These are phyloP conservation scores for Pseudomyrmex gracilis DNA, from an alignment of 1,140 invertebrate genomes.

Conservation along the genomic window DNA sequence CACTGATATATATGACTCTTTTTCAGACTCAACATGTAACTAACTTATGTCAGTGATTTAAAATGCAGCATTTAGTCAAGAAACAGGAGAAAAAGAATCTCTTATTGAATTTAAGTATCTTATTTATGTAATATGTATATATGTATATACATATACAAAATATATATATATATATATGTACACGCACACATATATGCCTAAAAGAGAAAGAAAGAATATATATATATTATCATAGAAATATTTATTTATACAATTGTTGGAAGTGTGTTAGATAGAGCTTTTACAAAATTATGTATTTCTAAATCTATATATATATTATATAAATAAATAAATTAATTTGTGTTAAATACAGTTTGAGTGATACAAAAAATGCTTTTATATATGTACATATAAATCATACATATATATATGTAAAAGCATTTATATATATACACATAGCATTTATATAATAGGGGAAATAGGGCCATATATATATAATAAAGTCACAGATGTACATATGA, in stretches of 20 bases:
- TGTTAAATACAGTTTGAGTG: constrained; percentile 59
- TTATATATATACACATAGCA: constrained; percentile 20
- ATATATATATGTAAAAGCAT: too few relatives aligned
- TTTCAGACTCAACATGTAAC: constrained; percentile 35
- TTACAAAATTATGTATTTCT: constrained; percentile 57
- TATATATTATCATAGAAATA: constrained; percentile 65
- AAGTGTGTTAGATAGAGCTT: constrained; percentile 56
- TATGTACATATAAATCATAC: too few relatives aligned
- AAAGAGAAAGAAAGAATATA: neutral
- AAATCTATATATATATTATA: constrained; percentile 44
- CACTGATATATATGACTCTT: neutral
- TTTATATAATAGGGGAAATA: constrained; percentile 48
- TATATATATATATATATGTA: too few relatives aligned
- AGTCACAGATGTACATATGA: constrained; percentile 30
- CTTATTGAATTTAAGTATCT: constrained; percentile 53
- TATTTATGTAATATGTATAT: constrained; percentile 24
- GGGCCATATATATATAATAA: constrained; percentile 21
- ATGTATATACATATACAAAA: too few relatives aligned
- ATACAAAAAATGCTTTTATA: constrained; percentile 40
- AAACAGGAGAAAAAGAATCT: constrained; percentile 33
- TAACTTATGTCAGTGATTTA: neutral
- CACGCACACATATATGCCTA: constrained; percentile 26
- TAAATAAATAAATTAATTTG: constrained; percentile 66
- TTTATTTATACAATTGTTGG: constrained; percentile 68
- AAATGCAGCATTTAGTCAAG: constrained; percentile 9